Conservation (phyloP, 2,888 invertebrate genomes). For the Serrognathus titanus region DNA sequence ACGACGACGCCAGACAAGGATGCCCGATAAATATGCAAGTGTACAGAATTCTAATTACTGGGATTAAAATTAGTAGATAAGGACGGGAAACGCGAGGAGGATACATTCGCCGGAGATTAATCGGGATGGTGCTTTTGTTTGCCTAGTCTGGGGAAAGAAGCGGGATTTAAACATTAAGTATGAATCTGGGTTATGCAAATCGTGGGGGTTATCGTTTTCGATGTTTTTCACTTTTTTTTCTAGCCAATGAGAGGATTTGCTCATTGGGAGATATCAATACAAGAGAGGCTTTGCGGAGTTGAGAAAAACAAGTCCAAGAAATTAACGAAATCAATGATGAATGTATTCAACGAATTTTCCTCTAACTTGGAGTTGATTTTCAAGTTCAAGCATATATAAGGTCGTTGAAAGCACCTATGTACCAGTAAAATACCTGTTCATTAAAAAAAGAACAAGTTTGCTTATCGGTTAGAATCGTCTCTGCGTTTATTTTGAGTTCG, state of each 20-base stretch:
- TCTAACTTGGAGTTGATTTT: no score
- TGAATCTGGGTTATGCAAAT: slow-evolving; percentile 11
- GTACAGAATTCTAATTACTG: slow-evolving; percentile 31
- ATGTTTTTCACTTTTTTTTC: not conserved
- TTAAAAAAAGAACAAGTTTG: no score
- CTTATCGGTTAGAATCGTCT: no score
- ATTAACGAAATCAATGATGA: no score
- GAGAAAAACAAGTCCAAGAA: no score
- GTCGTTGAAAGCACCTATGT: no score
- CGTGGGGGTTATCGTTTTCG: not conserved
- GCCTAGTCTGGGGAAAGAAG: not conserved
- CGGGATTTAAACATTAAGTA: slow-evolving; percentile 10
- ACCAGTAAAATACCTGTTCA: no score
- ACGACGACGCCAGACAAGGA: slow-evolving; percentile 18
- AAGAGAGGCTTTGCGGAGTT: no score
- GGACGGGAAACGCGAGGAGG: slow-evolving; percentile 11
- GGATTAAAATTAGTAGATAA: slow-evolving; percentile 35
- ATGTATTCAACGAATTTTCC: no score
- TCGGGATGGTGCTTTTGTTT: slow-evolving; percentile 5
- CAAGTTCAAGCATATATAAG: no score
- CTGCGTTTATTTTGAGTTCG: no score
- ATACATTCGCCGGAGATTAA: slow-evolving; percentile 1
- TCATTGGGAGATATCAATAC: no score
- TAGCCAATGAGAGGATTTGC: not conserved
- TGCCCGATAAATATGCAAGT: slow-evolving; percentile 18